Conservation (phyloP, 2,113 vertebrate genomes). For the pig (Sus scrofa) region DNA sequence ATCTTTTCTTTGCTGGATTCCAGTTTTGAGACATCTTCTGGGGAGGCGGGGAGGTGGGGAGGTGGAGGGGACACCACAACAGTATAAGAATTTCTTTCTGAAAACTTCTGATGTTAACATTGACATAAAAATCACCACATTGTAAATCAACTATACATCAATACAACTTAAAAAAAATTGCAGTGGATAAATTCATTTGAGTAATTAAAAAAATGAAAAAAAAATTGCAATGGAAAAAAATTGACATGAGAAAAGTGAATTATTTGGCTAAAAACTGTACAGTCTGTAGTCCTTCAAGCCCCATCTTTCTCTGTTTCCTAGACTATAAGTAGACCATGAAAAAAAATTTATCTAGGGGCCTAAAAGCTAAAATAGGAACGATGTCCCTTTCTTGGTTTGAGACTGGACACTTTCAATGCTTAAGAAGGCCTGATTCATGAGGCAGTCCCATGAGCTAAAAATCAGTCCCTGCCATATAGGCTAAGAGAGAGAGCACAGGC, state of each 20-base stretch:
- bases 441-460: not conserved
- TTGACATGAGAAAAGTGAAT: not conserved
- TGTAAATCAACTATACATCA: too few species aligned
- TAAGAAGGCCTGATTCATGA: not conserved
- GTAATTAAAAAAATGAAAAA: not conserved
- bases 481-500: not conserved
- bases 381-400: not conserved
- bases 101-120: not conserved
- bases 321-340: not conserved
- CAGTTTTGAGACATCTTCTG: not conserved
- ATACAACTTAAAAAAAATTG: not conserved
- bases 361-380: not conserved
- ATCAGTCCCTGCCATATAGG: not conserved
- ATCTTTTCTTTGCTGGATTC: constrained; percentile 10
- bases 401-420: not conserved
- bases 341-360: not conserved
- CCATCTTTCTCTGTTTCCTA: not conserved
- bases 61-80: not conserved
- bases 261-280: not conserved
- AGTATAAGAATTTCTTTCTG: not conserved
- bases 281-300: not conserved
- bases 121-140: not conserved
- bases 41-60: not conserved
- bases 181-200: too few species aligned
- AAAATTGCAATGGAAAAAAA: not conserved